Evolutionary conservation across 2,888 invertebrate genomes (phyloP), one percentile per base, ranked within the genome.

Genomic region (Clepsis dumicolana): DNA sequence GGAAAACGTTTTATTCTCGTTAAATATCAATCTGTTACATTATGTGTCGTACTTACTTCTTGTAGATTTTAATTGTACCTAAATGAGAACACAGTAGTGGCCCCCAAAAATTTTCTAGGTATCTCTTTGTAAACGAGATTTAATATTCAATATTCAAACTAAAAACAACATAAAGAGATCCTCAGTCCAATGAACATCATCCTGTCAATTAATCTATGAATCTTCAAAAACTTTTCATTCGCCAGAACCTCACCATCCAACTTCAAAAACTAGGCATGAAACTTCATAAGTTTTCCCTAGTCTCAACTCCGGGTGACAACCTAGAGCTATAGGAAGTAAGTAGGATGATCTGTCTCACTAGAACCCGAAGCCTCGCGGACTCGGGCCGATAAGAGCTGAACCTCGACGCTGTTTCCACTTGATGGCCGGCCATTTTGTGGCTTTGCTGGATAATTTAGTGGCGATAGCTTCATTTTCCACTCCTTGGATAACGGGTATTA

Each of bases 221-320:
- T 18, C 7, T 38, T 38, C 38, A 0, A 44, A 44, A 44, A 44
- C 0, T 16, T 18, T n/a, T n/a, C 32, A 32, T 38, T 38, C 38
- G 2, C 2, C 7, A 2, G 2, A 44, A 16, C 16, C 5, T 7
- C 16, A 7, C 18, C 48, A 21, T 16, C 7, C 35, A 16, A 41
- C 10, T 53, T 18, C 7, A 54, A 18, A 29, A 54, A 54, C 25
- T 5, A 4, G 7, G n/a, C 81, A 83, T 78, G 75, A 53, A 79
- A 78, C 77, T 76, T 77, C 73, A 67, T 73, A 76, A 80, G 79
- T 82, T 78, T 74, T 72, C 69, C 74, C 41, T n/a, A 8, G 38
- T 41, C 7, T 16, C 38, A 60, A 21, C 59, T 59, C n/a, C 24
- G 41, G 2, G 57, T 62, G 56, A 48, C 53, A 59, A 4, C 4